These are phyloP conservation scores for Noctua pronuba DNA, from an alignment of 2,888 invertebrate genomes.

Conservation along the genomic window DNA sequence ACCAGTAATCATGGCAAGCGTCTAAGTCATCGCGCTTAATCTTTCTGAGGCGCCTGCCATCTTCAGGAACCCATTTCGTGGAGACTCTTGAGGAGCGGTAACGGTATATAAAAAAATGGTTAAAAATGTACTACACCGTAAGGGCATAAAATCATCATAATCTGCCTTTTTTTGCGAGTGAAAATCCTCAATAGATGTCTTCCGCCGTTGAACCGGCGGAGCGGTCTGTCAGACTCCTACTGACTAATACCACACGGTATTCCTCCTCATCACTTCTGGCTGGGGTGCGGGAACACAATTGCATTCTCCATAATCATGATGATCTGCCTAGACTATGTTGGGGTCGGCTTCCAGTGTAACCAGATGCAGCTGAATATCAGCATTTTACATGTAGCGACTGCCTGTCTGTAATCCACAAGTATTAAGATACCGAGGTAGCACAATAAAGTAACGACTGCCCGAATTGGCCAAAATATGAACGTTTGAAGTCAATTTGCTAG, in stretches of 20 bases:
- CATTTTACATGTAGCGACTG: not conserved
- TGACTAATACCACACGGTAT: too few relatives aligned
- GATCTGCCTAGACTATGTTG: too few relatives aligned
- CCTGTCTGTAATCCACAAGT: not conserved
- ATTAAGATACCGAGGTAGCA: not conserved
- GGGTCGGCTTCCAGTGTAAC: too few relatives aligned
- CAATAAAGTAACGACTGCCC: not conserved
- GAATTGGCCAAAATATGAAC: not conserved
- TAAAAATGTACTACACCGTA: too few relatives aligned
- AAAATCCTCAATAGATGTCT: too few relatives aligned
- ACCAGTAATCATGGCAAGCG: not conserved
- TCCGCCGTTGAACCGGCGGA: too few relatives aligned
- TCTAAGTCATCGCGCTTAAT: not conserved
- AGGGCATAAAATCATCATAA: too few relatives aligned
- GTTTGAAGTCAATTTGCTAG: not conserved
- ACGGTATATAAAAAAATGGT: not conserved
- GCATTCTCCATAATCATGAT: too few relatives aligned
- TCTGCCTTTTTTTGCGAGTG: too few relatives aligned
- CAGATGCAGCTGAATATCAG: not conserved
- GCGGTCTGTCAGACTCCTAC: too few relatives aligned
- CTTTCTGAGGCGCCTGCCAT: not conserved
- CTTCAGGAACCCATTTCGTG: not conserved
- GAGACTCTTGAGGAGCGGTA: not conserved
- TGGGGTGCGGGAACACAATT: too few relatives aligned
- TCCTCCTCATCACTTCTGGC: too few relatives aligned